A percentile compares a stretch with the other conserved stretches of the same genome.
phyloP scores from a whole-genome alignment of 2,888 invertebrate species.

The Petrolisthes manimaculis region DNA sequence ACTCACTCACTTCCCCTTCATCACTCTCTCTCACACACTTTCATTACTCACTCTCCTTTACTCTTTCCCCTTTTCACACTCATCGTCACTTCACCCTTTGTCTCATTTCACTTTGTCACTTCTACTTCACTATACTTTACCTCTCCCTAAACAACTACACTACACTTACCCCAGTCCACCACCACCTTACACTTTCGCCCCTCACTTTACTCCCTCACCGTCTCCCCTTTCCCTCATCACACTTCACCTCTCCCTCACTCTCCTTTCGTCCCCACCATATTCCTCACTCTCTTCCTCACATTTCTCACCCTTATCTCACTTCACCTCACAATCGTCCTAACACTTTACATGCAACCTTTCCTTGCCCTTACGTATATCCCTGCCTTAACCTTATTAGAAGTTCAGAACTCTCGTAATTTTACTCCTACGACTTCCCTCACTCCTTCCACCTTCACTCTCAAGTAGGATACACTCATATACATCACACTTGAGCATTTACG shows the following conservation, averaged over 20 bases:
- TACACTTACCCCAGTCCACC: not conserved
- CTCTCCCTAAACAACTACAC: not conserved
- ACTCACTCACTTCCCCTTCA: slow-evolving; percentile 15
- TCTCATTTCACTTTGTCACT: not conserved
- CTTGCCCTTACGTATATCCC: too few relatives aligned
- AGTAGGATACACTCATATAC: too few relatives aligned
- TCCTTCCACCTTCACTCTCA: too few relatives aligned
- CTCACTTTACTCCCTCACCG: not conserved
- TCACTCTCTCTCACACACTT: not conserved
- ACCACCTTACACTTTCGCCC: not conserved
- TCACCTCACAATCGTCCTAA: not conserved
- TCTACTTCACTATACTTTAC: not conserved
- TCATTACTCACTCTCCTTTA: not conserved
- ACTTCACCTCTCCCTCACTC: not conserved
- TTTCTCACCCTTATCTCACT: slow-evolving; percentile 7
- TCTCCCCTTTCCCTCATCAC: too few relatives aligned
- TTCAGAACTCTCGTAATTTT: too few relatives aligned
- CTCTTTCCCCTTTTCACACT: not conserved
- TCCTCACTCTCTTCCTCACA: not conserved
- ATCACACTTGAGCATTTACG: too few relatives aligned
- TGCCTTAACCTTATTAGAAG: too few relatives aligned
- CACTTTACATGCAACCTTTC: too few relatives aligned
- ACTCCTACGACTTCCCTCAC: too few relatives aligned
- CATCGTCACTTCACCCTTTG: not conserved
- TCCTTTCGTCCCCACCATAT: not conserved